phyloP scores from a whole-genome alignment of 2,888 invertebrate genomes.

The Dascillus cervinus region DNA sequence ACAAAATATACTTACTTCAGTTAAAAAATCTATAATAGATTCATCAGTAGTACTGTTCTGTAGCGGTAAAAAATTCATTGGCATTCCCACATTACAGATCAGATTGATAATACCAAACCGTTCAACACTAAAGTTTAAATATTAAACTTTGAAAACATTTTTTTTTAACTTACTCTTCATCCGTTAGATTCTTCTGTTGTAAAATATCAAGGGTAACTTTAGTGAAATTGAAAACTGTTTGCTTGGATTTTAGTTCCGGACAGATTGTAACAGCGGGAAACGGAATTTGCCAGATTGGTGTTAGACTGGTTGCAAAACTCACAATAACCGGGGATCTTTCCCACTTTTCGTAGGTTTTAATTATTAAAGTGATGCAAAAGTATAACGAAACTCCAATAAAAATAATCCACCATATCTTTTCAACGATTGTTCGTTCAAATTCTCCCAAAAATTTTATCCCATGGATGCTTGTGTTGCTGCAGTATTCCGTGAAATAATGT shows the following conservation, averaged over 20 bases:
- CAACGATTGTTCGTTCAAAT: constrained; percentile 30
- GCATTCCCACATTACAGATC: too few species aligned
- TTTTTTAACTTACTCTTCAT: constrained; percentile 4
- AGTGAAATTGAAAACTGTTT: constrained; percentile 6
- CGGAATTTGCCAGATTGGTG: constrained; percentile 55
- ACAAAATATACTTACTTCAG: constrained; percentile 1
- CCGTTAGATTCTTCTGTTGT: neutral
- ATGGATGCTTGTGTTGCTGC: constrained; percentile 34
- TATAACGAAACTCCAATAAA: constrained; percentile 38
- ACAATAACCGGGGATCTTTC: constrained; percentile 64
- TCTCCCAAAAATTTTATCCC: constrained; percentile 38
- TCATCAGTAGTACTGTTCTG: constrained; percentile 1
- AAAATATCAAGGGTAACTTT: neutral
- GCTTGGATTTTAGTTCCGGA: constrained; percentile 55
- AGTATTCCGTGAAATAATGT: constrained; percentile 32
- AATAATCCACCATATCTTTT: constrained; percentile 57
- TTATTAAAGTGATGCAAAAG: constrained; percentile 50
- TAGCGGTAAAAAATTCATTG: too few species aligned
- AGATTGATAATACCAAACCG: too few species aligned
- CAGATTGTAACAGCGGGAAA: constrained; percentile 46
- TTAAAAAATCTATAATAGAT: constrained; percentile 1
- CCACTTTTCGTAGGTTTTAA: constrained; percentile 64
- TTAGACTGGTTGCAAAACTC: constrained; percentile 63
- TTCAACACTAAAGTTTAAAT: too few species aligned
- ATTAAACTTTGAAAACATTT: too few species aligned